Conservation (phyloP, 2,797 vertebrate genomes). For the Syngnathus rostellatus region DNA sequence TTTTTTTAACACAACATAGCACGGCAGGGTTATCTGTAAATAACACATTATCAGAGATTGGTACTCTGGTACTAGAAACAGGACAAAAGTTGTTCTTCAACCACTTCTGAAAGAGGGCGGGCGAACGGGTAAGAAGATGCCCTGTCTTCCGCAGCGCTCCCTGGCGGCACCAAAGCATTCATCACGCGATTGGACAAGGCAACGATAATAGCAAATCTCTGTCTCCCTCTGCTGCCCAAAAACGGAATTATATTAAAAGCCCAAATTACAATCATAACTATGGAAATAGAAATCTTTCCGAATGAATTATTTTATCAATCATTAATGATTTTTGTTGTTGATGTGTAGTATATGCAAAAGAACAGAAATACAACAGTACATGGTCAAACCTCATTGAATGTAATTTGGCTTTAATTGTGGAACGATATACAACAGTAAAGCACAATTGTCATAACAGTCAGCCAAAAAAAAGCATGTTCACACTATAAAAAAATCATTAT, state of each 20-base stretch:
- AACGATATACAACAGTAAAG: background rate
- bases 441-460: background rate
- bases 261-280: background rate
- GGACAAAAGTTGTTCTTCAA: too few relatives aligned
- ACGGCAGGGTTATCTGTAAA: background rate
- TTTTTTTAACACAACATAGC: constrained; percentile 16
- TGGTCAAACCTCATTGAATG: background rate
- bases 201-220: too few relatives aligned
- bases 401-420: background rate
- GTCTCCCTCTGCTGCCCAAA: background rate
- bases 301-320: too few relatives aligned
- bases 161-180: too few relatives aligned
- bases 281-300: too few relatives aligned
- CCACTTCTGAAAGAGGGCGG: too few relatives aligned
- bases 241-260: background rate
- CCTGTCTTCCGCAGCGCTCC: background rate
- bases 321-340: too few relatives aligned
- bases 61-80: too few relatives aligned
- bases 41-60: too few relatives aligned
- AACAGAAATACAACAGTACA: too few relatives aligned
- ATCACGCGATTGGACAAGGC: too few relatives aligned
- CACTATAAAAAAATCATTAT: background rate
- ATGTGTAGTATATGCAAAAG: too few relatives aligned
- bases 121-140: background rate
- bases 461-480: background rate